A percentile compares a stretch with the other conserved stretches of the same genome.
Evolutionary conservation across 1,140 invertebrate genomes (phyloP).

Genomic region (Ceratina australensis): DNA sequence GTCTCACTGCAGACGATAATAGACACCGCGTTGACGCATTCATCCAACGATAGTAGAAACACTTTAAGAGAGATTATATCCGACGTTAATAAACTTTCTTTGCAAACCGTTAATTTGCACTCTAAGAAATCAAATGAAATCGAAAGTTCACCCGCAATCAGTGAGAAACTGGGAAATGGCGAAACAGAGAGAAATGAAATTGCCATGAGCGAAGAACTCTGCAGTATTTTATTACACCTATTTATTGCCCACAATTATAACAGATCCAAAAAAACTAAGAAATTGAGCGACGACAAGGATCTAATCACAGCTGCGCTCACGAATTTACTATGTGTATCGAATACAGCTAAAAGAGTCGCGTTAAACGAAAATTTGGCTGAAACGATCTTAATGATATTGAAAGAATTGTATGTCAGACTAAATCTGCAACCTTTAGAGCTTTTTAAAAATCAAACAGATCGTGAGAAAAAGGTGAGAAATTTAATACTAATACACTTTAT

Average conservation of each 20-base stretch:
- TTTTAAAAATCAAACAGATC: slow-evolving; percentile 72
- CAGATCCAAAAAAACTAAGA: slow-evolving; percentile 64
- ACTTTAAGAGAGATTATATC: slow-evolving; percentile 55
- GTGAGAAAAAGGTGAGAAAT: slow-evolving; percentile 70
- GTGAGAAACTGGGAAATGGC: slow-evolving; percentile 3
- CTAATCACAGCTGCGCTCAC: slow-evolving; percentile 75
- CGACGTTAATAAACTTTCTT: slow-evolving; percentile 62
- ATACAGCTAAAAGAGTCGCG: slow-evolving; percentile 76
- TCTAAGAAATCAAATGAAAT: slow-evolving; percentile 37
- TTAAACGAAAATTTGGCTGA: slow-evolving; percentile 72
- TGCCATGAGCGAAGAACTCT: slow-evolving; percentile 75
- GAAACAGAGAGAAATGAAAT: slow-evolving; percentile 14
- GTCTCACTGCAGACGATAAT: slow-evolving; percentile 55
- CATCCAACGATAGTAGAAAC: slow-evolving; percentile 21
- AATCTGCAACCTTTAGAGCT: slow-evolving; percentile 78
- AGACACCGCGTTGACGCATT: slow-evolving; percentile 49
- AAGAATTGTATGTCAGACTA: slow-evolving; percentile 78
- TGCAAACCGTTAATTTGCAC: slow-evolving; percentile 49
- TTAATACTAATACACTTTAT: background rate
- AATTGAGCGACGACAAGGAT: slow-evolving; percentile 71
- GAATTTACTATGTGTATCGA: slow-evolving; percentile 77
- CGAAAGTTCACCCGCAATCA: slow-evolving; percentile 12
- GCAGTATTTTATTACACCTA: slow-evolving; percentile 75
- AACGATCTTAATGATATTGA: slow-evolving; percentile 73
- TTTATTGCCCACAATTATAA: slow-evolving; percentile 77